Evolutionary conservation across 2,888 invertebrate genomes (phyloP).

Genomic region (Erpobdella octoculata): DNA sequence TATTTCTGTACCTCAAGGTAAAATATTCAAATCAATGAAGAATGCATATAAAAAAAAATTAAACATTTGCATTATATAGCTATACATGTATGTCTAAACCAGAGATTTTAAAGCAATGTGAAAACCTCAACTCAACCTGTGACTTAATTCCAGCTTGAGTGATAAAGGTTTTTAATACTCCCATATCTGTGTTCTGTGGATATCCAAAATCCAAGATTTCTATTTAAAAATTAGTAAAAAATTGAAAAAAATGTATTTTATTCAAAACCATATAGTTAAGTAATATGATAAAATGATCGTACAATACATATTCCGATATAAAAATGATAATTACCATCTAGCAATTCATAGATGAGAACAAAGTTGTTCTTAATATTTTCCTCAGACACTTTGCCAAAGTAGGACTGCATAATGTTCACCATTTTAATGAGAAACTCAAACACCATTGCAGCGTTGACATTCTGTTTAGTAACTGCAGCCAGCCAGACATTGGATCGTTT

Average conservation of each 20-base stretch:
- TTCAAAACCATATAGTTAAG: neutral
- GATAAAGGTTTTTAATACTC: slow-evolving; percentile 96
- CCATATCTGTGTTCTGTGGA: slow-evolving; percentile 98
- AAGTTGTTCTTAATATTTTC: slow-evolving; percentile 99
- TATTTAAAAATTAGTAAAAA: slow-evolving; percentile 51
- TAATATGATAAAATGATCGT: neutral
- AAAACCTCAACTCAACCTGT: slow-evolving; percentile 41
- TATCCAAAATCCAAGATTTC: slow-evolving; percentile 99
- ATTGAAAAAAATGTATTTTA: neutral
- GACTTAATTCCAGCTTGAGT: slow-evolving; percentile 98
- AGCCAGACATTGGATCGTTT: slow-evolving; percentile 98
- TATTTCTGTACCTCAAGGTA: too few species aligned
- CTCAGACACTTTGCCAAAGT: slow-evolving; percentile 98
- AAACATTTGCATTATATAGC: too few species aligned
- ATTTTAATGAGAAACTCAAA: slow-evolving; percentile 97
- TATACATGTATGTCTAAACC: too few species aligned
- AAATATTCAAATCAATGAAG: too few species aligned
- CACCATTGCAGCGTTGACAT: slow-evolving; percentile 99
- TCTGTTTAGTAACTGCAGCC: slow-evolving; percentile 98
- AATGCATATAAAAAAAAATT: too few species aligned
- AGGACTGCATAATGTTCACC: slow-evolving; percentile 87
- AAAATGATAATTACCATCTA: slow-evolving; percentile 68
- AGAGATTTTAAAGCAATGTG: neutral
- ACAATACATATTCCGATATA: too few species aligned
- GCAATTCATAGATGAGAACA: slow-evolving; percentile 93